Conservation (phyloP, 2,797 vertebrate genomes). For the Buceros bicornis region DNA sequence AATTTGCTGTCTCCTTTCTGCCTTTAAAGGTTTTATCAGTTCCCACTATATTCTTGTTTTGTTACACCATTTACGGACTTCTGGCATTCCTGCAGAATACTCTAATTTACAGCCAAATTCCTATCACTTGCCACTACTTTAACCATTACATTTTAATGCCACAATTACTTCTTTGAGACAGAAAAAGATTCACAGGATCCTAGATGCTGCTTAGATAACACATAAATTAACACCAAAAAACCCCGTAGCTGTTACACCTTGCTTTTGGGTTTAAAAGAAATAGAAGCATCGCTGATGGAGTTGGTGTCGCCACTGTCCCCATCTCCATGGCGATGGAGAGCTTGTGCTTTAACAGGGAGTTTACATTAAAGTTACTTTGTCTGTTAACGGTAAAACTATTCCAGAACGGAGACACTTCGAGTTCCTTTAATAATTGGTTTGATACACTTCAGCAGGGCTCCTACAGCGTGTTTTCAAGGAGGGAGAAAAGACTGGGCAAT, state of each 20-base stretch:
- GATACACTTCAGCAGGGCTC: not conserved
- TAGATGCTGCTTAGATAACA: not conserved
- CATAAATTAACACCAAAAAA: not conserved
- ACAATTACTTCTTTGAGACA: not conserved
- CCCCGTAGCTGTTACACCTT: not conserved
- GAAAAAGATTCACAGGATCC: not conserved
- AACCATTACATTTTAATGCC: not conserved
- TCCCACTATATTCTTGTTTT: not conserved
- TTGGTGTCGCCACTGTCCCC: not conserved
- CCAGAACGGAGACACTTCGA: not conserved
- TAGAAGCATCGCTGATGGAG: not conserved
- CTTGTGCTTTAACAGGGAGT: not conserved
- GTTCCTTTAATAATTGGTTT: not conserved
- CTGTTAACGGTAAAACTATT: not conserved
- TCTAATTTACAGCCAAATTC: not conserved
- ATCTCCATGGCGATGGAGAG: not conserved
- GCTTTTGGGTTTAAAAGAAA: not conserved
- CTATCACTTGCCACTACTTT: not conserved
- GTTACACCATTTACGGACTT: not conserved
- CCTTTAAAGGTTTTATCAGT: not conserved
- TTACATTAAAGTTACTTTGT: conserved; percentile 10
- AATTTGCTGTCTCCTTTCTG: not conserved
- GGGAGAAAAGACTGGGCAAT: not conserved
- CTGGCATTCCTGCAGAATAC: not conserved
- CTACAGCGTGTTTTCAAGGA: not conserved